A percentile compares a stretch with the other conserved stretches of the same genome.
Evolutionary conservation across 2,797 vertebrate genomes (phyloP).

Genomic region (Numenius phaeopus): DNA sequence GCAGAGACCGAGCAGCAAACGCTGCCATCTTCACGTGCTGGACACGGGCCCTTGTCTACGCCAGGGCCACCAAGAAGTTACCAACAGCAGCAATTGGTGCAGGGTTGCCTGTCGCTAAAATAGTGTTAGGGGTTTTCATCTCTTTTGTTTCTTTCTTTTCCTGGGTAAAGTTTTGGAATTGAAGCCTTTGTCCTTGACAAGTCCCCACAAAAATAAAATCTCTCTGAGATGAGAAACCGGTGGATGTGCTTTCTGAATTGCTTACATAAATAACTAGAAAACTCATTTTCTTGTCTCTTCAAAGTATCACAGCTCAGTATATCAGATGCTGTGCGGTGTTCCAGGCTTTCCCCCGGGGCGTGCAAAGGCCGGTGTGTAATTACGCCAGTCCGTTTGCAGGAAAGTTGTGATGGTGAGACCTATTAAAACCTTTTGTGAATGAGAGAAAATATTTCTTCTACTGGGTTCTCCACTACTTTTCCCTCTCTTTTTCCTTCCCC

Average conservation of each 20-base stretch:
- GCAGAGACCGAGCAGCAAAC: neutral
- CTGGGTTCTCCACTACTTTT: neutral
- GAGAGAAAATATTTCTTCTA: neutral
- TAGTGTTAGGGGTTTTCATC: neutral
- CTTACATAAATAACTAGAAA: slow-evolving; percentile 67
- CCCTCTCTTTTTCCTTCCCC: neutral
- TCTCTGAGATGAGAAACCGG: slow-evolving; percentile 7
- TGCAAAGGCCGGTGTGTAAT: neutral
- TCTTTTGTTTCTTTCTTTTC: neutral
- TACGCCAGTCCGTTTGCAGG: neutral
- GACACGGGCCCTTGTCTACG: neutral
- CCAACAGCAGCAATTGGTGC: neutral
- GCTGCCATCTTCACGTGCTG: rapidly evolving
- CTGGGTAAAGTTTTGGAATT: neutral
- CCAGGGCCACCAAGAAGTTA: neutral
- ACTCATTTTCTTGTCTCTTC: slow-evolving; percentile 62
- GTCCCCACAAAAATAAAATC: slow-evolving; percentile 16
- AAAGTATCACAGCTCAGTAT: neutral
- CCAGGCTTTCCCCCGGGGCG: neutral
- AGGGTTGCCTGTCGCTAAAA: neutral
- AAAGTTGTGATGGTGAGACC: neutral
- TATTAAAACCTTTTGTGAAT: neutral
- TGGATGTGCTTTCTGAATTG: slow-evolving; percentile 51
- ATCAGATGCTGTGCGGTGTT: neutral
- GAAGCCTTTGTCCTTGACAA: slow-evolving; percentile 54